phyloP scores from a whole-genome alignment of 1,140 invertebrate genomes.

The Xylocopa sonorina region DNA sequence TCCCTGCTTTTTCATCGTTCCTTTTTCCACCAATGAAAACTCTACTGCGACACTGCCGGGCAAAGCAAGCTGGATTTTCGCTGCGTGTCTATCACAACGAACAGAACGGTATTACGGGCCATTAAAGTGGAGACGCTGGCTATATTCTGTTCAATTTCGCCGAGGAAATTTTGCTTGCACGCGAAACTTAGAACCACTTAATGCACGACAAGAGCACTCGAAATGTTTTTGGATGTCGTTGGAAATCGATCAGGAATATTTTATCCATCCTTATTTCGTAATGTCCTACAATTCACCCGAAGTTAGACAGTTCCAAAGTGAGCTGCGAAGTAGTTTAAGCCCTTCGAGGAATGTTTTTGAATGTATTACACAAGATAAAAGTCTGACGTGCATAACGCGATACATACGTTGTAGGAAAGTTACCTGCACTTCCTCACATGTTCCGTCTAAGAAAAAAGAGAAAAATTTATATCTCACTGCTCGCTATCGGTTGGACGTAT shows the following conservation, averaged over 20 bases:
- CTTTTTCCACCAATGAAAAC: not conserved
- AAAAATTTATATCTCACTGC: not conserved
- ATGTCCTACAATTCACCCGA: not conserved
- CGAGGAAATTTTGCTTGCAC: not conserved
- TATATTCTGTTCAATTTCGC: constrained; percentile 1
- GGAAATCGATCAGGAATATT: constrained; percentile 21
- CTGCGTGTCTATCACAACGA: not conserved
- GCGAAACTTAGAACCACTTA: constrained; percentile 25
- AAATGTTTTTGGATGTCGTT: constrained; percentile 1
- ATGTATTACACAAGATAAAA: too few relatives aligned
- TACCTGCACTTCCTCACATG: too few relatives aligned
- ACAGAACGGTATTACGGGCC: not conserved
- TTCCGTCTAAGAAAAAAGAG: too few relatives aligned
- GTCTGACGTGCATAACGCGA: too few relatives aligned
- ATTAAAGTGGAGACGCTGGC: not conserved
- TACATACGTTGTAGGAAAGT: too few relatives aligned
- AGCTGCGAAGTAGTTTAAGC: too few relatives aligned
- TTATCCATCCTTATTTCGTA: not conserved
- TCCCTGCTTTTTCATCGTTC: not conserved
- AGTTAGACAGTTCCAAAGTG: too few relatives aligned
- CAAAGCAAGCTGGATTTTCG: not conserved
- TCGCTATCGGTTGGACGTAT: not conserved
- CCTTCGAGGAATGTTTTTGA: too few relatives aligned
- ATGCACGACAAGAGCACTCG: not conserved
- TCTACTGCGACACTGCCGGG: not conserved